Evolutionary conservation across 2,113 vertebrate species (phyloP), one percentile per base, ranked within the genome.

Genomic region (Circaetus gallicus): DNA sequence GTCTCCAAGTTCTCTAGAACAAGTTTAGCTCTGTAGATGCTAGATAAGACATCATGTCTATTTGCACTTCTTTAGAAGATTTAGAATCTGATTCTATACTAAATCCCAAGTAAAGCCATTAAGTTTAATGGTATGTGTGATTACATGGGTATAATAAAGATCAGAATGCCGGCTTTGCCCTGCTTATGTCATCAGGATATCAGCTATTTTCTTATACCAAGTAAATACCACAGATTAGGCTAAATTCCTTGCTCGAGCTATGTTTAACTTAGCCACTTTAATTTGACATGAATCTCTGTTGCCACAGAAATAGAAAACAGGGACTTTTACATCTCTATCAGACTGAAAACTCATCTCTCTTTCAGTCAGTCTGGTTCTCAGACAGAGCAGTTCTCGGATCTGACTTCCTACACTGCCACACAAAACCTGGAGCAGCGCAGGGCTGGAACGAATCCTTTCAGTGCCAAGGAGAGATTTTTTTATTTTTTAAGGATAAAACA

Each of bases 31-130:
- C 32, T 47, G 31, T 8, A 50, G n/a, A 73, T 31, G 56, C 34
- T 20, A 49, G 52, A 73, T 65, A 80, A 97, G 91, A 55, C 56
- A 45, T 11, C 2, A 3, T 47, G 52, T 63, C 78, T 95, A 45
- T 96, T 61, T 94, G 84, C 53, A 80, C 53, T 91, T 81, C 93
- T 71, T 70, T 7, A 70, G 43, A 82, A 90, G 81, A 79, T 53
- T 97, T 58, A 80, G 82, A 89, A 71, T 81, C 67, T 74, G 86
- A 84, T 80, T 90, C 70, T 58, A 16, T 10, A 36, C 38, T 88
- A 93, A 96, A 88, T 80, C 86, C 93, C 49, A 72, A 80, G 66
- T 34, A 95, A 93, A 85, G 49, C 58, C 77, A 93, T n/a, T 66
- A 45, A 45, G 87, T 87, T 56, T 76, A 87, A 87, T 34, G 50